Base-by-base conservation (phyloP, 2,797 vertebrate species). In the Clarias pachynema region DNA sequence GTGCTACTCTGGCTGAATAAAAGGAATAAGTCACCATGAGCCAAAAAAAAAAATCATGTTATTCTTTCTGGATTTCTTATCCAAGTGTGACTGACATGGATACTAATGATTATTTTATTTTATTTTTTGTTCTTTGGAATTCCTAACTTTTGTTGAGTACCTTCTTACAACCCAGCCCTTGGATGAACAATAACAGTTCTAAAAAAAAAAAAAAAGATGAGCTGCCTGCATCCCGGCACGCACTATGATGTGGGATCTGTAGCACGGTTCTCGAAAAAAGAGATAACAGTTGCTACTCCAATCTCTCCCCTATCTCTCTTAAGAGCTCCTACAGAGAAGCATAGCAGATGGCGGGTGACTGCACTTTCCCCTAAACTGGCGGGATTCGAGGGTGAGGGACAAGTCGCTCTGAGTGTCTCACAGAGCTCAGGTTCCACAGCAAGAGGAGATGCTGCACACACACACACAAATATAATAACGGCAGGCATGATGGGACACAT, bases 371-470 rank as follows among this genome's bases (percentile, higher is more conserved):
- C 89, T 79, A 26, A 85, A 88, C 87, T 87, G 86, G 88, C 88
- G 86, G 83, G 83, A 87, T 57, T 53, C 14, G 89, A 91, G 89
- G 89, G 91, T 92, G 92, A 92, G 92, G 91, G 93, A 94, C 91
- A 90, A 90, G 91, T 92, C 89, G 88, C 89, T 88, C 89, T 60
- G 86, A 92, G 90, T 90, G 91, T 95, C 94, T 94, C 94, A 95
- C 94, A 94, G 93, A 91, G 93, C 95, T 96, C 93, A 85, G 86
- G 89, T 95, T 95, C 91, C 93, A 90, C 65, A 83, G 81, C 44
- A 77, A 72, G 65, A 81, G 40, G 65, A 82, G 74, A 87, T 24
- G 60, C 62, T 62, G 78, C 59, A 86, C 20, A 15, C 14, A n/a
- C 20, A 2, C 18, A 57, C 18, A 56, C 7, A 16, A 53, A 53